Evolutionary conservation across 2,797 vertebrate genomes (phyloP).

Genomic region (Xerus rutilus): DNA sequence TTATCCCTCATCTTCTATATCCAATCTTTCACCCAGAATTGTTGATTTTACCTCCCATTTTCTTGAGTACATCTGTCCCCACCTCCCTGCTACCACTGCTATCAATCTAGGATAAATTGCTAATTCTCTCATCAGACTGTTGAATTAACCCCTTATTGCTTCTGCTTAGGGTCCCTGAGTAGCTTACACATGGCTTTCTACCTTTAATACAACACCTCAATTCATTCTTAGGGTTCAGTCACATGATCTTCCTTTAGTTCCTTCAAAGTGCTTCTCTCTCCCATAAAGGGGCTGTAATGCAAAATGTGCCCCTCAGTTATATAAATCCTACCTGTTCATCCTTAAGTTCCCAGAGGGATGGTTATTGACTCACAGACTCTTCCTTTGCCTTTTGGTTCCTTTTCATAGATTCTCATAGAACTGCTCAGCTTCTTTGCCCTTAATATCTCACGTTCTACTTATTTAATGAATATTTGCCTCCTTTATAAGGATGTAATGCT

Average conservation of each 20-base stretch:
- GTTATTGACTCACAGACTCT: not conserved
- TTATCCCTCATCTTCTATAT: not conserved
- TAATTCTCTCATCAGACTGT: not conserved
- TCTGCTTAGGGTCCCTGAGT: not conserved
- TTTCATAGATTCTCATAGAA: not conserved
- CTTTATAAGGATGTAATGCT: not conserved
- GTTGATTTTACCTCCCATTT: not conserved
- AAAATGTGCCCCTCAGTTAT: not conserved
- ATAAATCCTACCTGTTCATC: not conserved
- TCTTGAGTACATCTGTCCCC: not conserved
- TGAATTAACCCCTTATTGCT: accelerated
- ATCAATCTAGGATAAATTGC: not conserved
- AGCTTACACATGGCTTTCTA: not conserved
- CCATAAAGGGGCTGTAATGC: not conserved
- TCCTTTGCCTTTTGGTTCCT: not conserved
- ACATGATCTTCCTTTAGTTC: not conserved
- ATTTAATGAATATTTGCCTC: not conserved
- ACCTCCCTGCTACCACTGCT: too few relatives aligned
- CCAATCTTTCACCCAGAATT: not conserved
- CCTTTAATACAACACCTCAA: not conserved
- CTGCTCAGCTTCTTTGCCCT: not conserved
- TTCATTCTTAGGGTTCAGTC: not conserved
- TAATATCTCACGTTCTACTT: not conserved
- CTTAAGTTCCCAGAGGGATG: not conserved
- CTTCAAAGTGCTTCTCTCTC: not conserved